Percentiles rank a stretch among this genome's conserved stretches.
phyloP scores from a whole-genome alignment of 2,797 vertebrate genomes.

The Sebastes oblongus region DNA sequence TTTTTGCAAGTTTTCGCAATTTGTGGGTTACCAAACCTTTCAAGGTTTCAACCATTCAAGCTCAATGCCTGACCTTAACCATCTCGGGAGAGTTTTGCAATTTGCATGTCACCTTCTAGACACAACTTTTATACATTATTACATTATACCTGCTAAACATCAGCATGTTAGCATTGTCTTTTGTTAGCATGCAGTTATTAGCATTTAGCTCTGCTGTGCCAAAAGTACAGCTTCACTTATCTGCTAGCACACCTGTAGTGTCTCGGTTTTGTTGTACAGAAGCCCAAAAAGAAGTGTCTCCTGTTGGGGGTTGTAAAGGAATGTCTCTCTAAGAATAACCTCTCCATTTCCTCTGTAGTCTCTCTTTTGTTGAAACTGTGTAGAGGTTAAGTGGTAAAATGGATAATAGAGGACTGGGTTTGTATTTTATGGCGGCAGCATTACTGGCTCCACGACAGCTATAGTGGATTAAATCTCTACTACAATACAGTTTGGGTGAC shows the following conservation, averaged over 20 bases:
- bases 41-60: too few relatives aligned
- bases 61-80: neutral
- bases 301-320: neutral
- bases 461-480: slow-evolving; percentile 59
- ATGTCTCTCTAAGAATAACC: neutral
- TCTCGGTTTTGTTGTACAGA: neutral
- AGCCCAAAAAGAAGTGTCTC: neutral
- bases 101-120: neutral
- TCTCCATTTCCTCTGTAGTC: neutral
- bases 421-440: slow-evolving; percentile 47
- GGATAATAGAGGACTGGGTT: slow-evolving; percentile 39
- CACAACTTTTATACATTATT: neutral
- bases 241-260: neutral
- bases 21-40: too few relatives aligned
- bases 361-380: slow-evolving; percentile 21
- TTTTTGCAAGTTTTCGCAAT: too few relatives aligned
- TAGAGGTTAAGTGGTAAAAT: slow-evolving; percentile 46
- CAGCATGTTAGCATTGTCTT: neutral
- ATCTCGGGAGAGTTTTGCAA: neutral
- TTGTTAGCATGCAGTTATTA: neutral
- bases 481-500: slow-evolving; percentile 53
- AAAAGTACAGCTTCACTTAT: neutral
- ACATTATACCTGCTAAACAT: neutral
- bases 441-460: slow-evolving; percentile 38
- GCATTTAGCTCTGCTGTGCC: neutral